Base-by-base conservation (phyloP, 2,797 vertebrate genomes). In the Stomatorhinus walkeri region DNA sequence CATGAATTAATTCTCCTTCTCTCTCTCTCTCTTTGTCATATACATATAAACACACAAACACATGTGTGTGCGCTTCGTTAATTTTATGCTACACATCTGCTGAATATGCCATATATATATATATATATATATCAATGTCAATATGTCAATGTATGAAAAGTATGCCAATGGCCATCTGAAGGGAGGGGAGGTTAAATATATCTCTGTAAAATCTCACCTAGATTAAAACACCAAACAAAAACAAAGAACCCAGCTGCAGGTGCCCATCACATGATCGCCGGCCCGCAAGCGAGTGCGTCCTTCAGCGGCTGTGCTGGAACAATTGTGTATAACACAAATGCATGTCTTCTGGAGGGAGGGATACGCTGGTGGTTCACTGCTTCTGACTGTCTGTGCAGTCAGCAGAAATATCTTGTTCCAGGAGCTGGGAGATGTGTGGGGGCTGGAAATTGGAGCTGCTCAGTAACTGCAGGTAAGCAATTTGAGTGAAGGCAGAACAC, bases 371-470 rank as follows among this genome's bases (percentile, higher is more conserved):
- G 85, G 24, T 88, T 43, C 8, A 88, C 16, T 76, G 83, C 46
- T 86, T 36, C 28, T 87, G 72, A 40, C 91, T 56, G 90, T 91
- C 90, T 89, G 90, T 89, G 89, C 88, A 91, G 89, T 51, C 89
- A 52, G 87, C 87, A 89, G 90, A 88, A 88, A 89, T 90, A 91
- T 79, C n/a, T 81, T 76, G 54, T 90, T 90, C 90, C 76, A 64
- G 7, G 90, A 89, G 72, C 88, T 88, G 36, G 89, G 59, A 4
- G 1, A 88, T 89, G 90, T 89, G 24, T 88, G 90, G 88, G 88
- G 90, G 72, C 61, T 91, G 87, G 90, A 90, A 90, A 92, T 91
- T 87, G 90, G 90, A 94, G 88, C 89, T 91, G 87, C 88, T 90
- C 90, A 93, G 28, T 94, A 88, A 89, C 91, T 87, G 89, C 90